phyloP scores from a whole-genome alignment of 92 coral and sea anemone species.

The Galaxea fascicularis region DNA sequence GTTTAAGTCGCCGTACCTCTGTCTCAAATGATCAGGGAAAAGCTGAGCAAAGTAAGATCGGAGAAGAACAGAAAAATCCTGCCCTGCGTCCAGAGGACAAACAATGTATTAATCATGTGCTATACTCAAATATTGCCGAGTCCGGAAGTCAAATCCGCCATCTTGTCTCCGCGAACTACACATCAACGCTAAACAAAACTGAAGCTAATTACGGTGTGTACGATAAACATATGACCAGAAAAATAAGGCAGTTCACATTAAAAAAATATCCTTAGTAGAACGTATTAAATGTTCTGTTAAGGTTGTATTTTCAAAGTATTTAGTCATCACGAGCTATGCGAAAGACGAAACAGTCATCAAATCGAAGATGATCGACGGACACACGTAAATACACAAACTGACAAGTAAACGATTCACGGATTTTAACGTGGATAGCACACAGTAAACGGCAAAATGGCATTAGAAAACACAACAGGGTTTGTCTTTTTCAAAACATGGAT shows the following conservation, averaged over 20 bases:
- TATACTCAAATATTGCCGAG: not conserved
- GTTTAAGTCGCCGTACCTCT: not conserved
- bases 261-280: not conserved
- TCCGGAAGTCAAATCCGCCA: conserved; percentile 63
- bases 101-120: not conserved
- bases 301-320: not conserved
- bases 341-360: not conserved
- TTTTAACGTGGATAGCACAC: not conserved
- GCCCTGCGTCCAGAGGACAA: not conserved
- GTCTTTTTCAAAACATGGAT: not conserved
- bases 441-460: not conserved
- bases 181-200: conserved; percentile 40
- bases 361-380: conserved; percentile 18
- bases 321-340: not conserved
- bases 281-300: not conserved
- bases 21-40: not conserved
- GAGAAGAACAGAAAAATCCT: not conserved
- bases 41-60: not conserved
- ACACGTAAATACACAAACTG: conserved; percentile 36
- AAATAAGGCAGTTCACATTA: not conserved
- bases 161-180: conserved; percentile 26
- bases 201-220: not conserved
- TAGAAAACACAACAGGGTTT: not conserved
- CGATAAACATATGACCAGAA: not conserved
- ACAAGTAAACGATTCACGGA: not conserved